Base-by-base conservation (phyloP, 2,888 invertebrate species). In the Trachelus stipa region DNA sequence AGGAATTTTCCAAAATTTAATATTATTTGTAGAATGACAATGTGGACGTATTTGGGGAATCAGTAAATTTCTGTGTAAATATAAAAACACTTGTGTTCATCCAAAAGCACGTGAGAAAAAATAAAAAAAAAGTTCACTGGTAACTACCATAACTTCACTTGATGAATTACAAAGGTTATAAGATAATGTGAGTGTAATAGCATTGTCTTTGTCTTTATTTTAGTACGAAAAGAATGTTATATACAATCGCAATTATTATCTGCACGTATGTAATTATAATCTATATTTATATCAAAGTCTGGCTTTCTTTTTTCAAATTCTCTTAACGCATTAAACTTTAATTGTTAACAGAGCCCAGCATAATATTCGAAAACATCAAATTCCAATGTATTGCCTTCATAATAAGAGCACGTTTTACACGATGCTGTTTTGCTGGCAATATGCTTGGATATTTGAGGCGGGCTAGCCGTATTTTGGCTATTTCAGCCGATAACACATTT, bases 181-280 rank as follows among this genome's bases (percentile, higher is more conserved):
- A 23, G 6, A 23, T 23, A 56, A 9, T 23, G 23, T 1, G 2
- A 23, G 1, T 1, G 4, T 56, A 56, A 56, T 23, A 23, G 56
- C 15, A 56, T 56, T 56, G 4, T 56, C 23, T 68, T 73, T 76
- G 77, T 79, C 79, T 40, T 69, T 30, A 35, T 87, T 89, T 88
- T 88, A 88, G 87, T 89, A 88, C 34, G 83, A 89, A 88, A 81
- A 82, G 79, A 86, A 84, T 83, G 77, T 85, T 88, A 89, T 89
- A 83, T 88, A 89, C 87, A 88, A 82, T 82, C 79, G 76, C 75
- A 76, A 34, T 71, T 71, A 30, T 71, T 81, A 79, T 82, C 56
- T 74, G 78, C 76, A 30, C 80, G 76, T 77, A 76, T 83, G 80
- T 83, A 76, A 31, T 56, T 74, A 31, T 79, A 77, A 34, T 11